Percentiles rank a stretch among this genome's conserved stretches.
Evolutionary conservation across 2,888 invertebrate species (phyloP).

Genomic region (Eumacrocentrus americanus): DNA sequence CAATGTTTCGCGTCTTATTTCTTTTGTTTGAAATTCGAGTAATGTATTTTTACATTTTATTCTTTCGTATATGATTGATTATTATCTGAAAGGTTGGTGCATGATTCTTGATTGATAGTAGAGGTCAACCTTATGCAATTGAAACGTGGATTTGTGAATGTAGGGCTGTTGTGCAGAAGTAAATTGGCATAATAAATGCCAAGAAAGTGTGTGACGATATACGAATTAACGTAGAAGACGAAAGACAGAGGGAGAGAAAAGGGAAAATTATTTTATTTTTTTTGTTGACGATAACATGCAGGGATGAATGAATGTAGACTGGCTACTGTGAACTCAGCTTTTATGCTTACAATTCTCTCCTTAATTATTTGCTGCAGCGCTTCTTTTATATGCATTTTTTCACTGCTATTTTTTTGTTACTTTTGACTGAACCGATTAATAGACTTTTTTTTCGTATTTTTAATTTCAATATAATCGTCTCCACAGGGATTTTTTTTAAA

Average conservation of each 20-base stretch:
- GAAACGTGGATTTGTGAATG: conserved; percentile 13
- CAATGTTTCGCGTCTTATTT: too few species aligned
- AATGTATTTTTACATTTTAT: too few species aligned
- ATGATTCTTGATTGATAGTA: too few species aligned
- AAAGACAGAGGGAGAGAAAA: conserved; percentile 14
- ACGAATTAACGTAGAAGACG: conserved; percentile 30
- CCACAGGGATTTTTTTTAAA: conserved; percentile 13
- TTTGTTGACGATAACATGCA: background rate
- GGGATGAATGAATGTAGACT: conserved; percentile 33
- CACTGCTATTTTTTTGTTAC: conserved; percentile 1
- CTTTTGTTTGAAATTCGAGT: too few species aligned
- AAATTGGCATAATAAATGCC: background rate
- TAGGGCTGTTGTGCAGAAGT: background rate
- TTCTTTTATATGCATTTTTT: conserved; percentile 5
- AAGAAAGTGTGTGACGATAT: conserved; percentile 22
- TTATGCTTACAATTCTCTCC: conserved; percentile 13
- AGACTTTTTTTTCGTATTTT: background rate
- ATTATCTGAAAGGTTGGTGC: too few species aligned
- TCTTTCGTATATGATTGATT: too few species aligned
- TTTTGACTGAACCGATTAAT: conserved; percentile 27
- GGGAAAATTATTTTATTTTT: background rate
- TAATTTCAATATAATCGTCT: background rate
- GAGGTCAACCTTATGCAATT: too few species aligned
- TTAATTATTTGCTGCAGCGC: background rate
- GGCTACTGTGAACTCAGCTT: conserved; percentile 49